These are phyloP conservation scores for Drosophila nr. fundita DNA, from an alignment of 2,888 invertebrate species.

Conservation along the genomic window DNA sequence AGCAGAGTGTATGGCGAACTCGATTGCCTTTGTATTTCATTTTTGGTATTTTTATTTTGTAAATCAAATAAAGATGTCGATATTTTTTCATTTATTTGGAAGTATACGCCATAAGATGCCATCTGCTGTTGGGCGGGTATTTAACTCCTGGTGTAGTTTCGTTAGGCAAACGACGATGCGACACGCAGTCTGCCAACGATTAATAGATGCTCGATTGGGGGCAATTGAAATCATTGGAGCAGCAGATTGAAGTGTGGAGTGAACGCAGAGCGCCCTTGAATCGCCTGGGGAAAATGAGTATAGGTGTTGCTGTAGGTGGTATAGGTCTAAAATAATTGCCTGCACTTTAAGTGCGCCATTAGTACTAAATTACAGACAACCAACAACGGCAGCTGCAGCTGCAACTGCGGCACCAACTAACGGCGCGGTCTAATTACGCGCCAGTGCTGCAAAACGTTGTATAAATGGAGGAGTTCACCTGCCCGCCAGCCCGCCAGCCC, in stretches of 20 bases:
- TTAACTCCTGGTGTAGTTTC: background rate
- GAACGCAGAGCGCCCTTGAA: slow-evolving; percentile 15
- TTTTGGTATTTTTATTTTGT: too few relatives aligned
- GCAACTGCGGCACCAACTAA: slow-evolving; percentile 56
- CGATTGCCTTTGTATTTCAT: background rate
- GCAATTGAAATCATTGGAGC: slow-evolving; percentile 55
- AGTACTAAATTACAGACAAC: slow-evolving; percentile 78
- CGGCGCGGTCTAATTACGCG: slow-evolving; percentile 76
- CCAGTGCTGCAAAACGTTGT: slow-evolving; percentile 54
- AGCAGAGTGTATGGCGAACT: background rate
- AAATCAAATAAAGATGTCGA: too few relatives aligned
- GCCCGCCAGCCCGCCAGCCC: slow-evolving; percentile 9
- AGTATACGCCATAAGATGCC: background rate
- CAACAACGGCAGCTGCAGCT: slow-evolving; percentile 22
- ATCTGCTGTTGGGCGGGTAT: background rate
- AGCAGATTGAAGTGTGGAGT: slow-evolving; percentile 38
- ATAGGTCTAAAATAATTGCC: slow-evolving; percentile 76
- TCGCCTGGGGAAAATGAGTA: slow-evolving; percentile 19
- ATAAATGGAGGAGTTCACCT: slow-evolving; percentile 35
- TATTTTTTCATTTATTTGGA: background rate
- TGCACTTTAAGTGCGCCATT: slow-evolving; percentile 75
- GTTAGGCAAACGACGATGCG: slow-evolving; percentile 12
- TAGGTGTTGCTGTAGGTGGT: slow-evolving; percentile 21
- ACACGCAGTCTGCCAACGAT: slow-evolving; percentile 9
- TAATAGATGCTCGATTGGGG: slow-evolving; percentile 17